phyloP scores from a whole-genome alignment of 2,113 vertebrate genomes.

The Psephotus haematonotus region DNA sequence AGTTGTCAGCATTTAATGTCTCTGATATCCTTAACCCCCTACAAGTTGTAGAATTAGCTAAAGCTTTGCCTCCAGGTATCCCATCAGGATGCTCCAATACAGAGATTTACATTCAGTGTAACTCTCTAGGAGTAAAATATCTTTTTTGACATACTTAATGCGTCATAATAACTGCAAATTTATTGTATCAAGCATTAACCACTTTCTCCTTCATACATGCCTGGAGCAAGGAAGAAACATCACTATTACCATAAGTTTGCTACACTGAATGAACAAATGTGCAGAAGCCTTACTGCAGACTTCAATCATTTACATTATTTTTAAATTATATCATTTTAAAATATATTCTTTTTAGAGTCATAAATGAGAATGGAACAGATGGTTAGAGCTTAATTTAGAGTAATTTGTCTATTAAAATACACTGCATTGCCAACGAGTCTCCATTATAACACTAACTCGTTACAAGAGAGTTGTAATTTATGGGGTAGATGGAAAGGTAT shows the following conservation, averaged over 20 bases:
- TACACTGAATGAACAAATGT: slow-evolving; percentile 50
- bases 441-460: slow-evolving; percentile 45
- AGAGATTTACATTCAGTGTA: slow-evolving; percentile 40
- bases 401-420: slow-evolving; percentile 70
- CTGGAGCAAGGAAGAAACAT: slow-evolving; percentile 52
- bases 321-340: slow-evolving; percentile 66
- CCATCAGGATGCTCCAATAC: slow-evolving; percentile 59
- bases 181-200: slow-evolving; percentile 56
- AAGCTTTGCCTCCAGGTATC: slow-evolving; percentile 69
- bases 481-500: background rate
- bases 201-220: slow-evolving; percentile 58
- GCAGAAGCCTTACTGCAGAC: slow-evolving; percentile 32
- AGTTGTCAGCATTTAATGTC: slow-evolving; percentile 63
- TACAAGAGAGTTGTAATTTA: slow-evolving; percentile 40
- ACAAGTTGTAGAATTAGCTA: slow-evolving; percentile 65
- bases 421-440: slow-evolving; percentile 49
- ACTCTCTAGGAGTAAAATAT: slow-evolving; percentile 57
- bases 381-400: slow-evolving; percentile 63
- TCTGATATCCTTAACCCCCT: slow-evolving; percentile 63
- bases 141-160: slow-evolving; percentile 59
- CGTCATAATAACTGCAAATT: slow-evolving; percentile 66
- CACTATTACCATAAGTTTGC: slow-evolving; percentile 42
- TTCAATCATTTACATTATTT: slow-evolving; percentile 63
- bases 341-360: slow-evolving; percentile 57
- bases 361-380: slow-evolving; percentile 69